A percentile compares a stretch with the other conserved stretches of the same genome.
These are phyloP conservation scores for Drosophila prostipennis DNA, from an alignment of 2,888 invertebrate species.

Conservation along the genomic window DNA sequence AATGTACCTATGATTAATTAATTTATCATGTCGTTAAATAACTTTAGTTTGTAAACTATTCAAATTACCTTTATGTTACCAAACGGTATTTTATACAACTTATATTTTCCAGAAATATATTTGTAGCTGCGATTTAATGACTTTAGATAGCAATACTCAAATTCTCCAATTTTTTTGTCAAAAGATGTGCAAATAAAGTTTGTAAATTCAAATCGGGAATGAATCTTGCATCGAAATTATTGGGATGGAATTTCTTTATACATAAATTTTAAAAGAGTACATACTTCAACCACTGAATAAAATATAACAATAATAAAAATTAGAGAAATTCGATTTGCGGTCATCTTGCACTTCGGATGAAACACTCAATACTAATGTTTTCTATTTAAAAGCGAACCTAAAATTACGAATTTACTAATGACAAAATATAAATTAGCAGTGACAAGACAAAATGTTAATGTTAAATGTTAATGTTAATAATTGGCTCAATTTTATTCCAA, in stretches of 20 bases:
- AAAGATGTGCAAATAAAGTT: background rate
- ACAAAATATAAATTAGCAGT: background rate
- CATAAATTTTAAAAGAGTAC: background rate
- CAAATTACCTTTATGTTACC: background rate
- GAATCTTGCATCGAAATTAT: background rate
- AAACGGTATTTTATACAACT: background rate
- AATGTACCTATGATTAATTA: background rate
- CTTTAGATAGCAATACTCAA: background rate
- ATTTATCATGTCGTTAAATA: background rate
- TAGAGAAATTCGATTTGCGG: background rate
- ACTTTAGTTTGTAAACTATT: too few species aligned
- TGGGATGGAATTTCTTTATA: accelerated
- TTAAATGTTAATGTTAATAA: too few species aligned
- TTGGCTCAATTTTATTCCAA: too few species aligned
- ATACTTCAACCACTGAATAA: background rate
- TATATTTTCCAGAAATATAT: background rate
- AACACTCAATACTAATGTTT: background rate
- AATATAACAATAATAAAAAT: background rate
- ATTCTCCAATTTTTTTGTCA: background rate
- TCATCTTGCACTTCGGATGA: background rate
- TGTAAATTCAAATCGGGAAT: background rate
- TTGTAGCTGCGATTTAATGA: background rate
- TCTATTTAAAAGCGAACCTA: background rate
- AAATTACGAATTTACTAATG: too few species aligned
- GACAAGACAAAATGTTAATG: background rate